Conservation (phyloP, 2,888 invertebrate genomes). For the Platycheirus albimanus region DNA sequence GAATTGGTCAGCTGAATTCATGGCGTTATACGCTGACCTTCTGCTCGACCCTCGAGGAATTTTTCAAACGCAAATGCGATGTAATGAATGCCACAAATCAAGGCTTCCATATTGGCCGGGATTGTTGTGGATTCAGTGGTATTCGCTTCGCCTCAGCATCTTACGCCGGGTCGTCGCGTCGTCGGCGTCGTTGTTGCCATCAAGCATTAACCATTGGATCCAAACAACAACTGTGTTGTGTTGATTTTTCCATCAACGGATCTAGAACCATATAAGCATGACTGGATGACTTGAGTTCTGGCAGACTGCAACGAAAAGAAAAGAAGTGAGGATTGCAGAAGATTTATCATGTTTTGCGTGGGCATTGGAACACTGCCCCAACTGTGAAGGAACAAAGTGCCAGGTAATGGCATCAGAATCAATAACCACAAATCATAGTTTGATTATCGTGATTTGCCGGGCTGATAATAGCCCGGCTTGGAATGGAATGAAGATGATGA, state of each 20-base stretch:
- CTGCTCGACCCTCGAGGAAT: conserved; percentile 68
- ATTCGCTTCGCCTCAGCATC: conserved; percentile 19
- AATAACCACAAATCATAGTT: conserved; percentile 74
- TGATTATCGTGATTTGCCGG: conserved; percentile 70
- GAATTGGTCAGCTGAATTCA: conserved; percentile 46
- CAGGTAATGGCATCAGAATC: conserved; percentile 73
- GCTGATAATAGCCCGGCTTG: conserved; percentile 50
- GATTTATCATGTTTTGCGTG: conserved; percentile 69
- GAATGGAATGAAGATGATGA: conserved; percentile 57
- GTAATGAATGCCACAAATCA: conserved; percentile 72
- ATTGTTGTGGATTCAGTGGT: background rate
- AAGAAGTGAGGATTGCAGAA: conserved; percentile 54
- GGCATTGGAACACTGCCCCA: conserved; percentile 36
- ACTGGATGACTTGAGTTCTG: conserved; percentile 13
- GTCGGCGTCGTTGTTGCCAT: conserved; percentile 39
- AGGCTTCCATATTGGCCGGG: conserved; percentile 59
- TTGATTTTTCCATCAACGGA: conserved; percentile 64
- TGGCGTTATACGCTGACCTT: conserved; percentile 62
- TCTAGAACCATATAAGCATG: conserved; percentile 39
- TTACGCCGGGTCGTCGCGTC: too few species aligned
- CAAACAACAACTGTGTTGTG: conserved; percentile 33
- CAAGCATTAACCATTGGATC: conserved; percentile 21
- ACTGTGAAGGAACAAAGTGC: conserved; percentile 65
- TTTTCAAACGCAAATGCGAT: conserved; percentile 67
- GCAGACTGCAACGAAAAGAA: conserved; percentile 14